phyloP scores from a whole-genome alignment of 2,113 vertebrate genomes.

The Carassius auratus region DNA sequence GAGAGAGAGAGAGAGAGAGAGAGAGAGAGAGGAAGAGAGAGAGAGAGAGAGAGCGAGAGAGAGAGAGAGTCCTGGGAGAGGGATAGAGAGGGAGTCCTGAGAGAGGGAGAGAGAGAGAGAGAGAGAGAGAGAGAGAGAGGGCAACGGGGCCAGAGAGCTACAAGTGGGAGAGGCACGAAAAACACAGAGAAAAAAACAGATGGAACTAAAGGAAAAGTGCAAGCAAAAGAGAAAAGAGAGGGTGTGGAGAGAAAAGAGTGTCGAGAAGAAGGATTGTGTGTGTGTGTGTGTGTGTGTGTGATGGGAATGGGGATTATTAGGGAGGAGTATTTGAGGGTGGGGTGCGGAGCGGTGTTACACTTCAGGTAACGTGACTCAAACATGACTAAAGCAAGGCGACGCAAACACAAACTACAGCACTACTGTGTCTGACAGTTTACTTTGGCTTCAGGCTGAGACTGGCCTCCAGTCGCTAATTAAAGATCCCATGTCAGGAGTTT shows the following conservation, averaged over 20 bases:
- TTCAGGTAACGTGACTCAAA: conserved; percentile 44
- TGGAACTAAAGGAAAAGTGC: not conserved
- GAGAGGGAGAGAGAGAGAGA: too few species aligned
- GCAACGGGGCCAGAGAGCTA: not conserved
- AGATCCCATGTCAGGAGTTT: conserved; percentile 26
- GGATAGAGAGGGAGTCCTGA: conserved; percentile 55
- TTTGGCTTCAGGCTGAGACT: conserved; percentile 23
- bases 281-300: not conserved
- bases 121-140: too few species aligned
- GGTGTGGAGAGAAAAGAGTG: conserved; percentile 3
- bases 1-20: conserved; percentile 55
- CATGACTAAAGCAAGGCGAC: conserved; percentile 14
- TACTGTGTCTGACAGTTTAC: conserved; percentile 20
- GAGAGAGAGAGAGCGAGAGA: not conserved
- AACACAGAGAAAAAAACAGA: conserved; percentile 11
- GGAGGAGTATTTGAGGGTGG: conserved; percentile 53
- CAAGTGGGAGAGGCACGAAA: not conserved
- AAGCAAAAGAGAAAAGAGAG: not conserved
- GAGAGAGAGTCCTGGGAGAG: not conserved
- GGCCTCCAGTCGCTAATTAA: conserved; percentile 27
- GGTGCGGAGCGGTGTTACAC: conserved; percentile 20
- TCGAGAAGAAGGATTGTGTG: too few species aligned
- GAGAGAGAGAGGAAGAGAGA: not conserved
- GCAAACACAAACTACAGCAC: conserved; percentile 26
- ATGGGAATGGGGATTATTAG: conserved; percentile 35